Percentiles rank a stretch among this genome's conserved stretches.
These are phyloP conservation scores for Rhamphomyia laevipes DNA, from an alignment of 2,888 invertebrate species.

Conservation along the genomic window DNA sequence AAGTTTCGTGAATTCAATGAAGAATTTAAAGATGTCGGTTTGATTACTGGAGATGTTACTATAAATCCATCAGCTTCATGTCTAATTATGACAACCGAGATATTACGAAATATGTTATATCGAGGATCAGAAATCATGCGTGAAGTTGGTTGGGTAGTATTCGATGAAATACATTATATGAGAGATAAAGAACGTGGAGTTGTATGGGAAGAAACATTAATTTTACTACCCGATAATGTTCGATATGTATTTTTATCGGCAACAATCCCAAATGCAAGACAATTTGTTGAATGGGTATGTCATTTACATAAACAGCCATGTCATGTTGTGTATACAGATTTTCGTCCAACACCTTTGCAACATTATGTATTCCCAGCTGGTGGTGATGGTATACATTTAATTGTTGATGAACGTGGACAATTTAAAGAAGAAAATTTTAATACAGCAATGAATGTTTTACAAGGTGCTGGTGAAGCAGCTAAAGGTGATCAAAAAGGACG, in stretches of 20 bases:
- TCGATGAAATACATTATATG: constrained; percentile 99
- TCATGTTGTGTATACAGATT: constrained; percentile 98
- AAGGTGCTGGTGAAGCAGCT: constrained; percentile 67
- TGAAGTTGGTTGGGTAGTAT: constrained; percentile 99
- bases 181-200: constrained; percentile 98
- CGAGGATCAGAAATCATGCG: constrained; percentile 97
- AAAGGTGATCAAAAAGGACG: constrained; percentile 71
- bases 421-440: constrained; percentile 97
- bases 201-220: constrained; percentile 95
- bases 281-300: constrained; percentile 90
- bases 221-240: constrained; percentile 92
- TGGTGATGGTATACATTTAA: constrained; percentile 91
- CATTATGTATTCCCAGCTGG: constrained; percentile 97
- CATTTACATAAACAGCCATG: constrained; percentile 93
- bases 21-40: constrained; percentile 94
- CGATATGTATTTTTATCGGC: constrained; percentile 98
- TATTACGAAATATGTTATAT: constrained; percentile 96
- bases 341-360: constrained; percentile 91
- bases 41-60: constrained; percentile 98
- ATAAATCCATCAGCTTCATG: constrained; percentile 97
- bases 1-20: constrained; percentile 97
- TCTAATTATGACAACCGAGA: constrained; percentile 99
- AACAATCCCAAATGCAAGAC: constrained; percentile 97
- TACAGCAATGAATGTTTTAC: constrained; percentile 88
- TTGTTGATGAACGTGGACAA: constrained; percentile 87